Evolutionary conservation across 2,888 invertebrate species (phyloP), one percentile per base, ranked within the genome.

Genomic region (Drosophila paranaensis): DNA sequence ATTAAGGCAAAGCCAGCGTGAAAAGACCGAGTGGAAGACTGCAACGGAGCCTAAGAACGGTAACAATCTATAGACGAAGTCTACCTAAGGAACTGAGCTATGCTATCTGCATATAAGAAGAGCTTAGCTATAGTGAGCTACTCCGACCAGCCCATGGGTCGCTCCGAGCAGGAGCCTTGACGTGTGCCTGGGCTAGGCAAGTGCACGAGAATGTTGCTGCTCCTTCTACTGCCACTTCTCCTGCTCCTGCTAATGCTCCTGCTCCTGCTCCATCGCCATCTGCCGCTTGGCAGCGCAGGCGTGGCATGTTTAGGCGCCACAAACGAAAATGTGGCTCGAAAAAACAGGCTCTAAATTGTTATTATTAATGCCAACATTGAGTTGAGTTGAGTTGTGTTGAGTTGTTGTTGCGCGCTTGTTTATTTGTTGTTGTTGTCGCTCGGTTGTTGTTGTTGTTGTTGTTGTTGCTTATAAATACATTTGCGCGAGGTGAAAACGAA

Each of bases 401-500:
- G 30, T 11, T 48, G 48, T 11, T 43, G 16, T 48, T 48, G 48
- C 3, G 20, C 20, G 20, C 2, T 20, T 46, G 43, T 13, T 25
- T n/a, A 6, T 16, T 50, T 50, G 50, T 50, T 50, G 20, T 20
- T 33, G 6, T 50, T 33, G 20, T 20, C 20, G 20, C 20, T 20
- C 20, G 20, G 20, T 20, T 50, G 33, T 33, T 50, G 50, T 35
- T 50, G 50, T 50, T 50, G 50, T 50, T 50, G 62, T 45, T 68
- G 60, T 20, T 77, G 69, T 69, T 77, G 69, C 46, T 79, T 75
- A 69, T 73, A 82, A 80, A 82, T 73, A 77, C 71, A 82, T 79
- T 82, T 72, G 55, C 54, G 55, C 39, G 70, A 83, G 71, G 81
- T 77, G 83, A 71, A 71, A 82, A 70, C 61, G 67, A 82, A 82